Evolutionary conservation across 1,140 invertebrate species (phyloP), one percentile per base, ranked within the genome.

Genomic region (Spodoptera frugiperda): DNA sequence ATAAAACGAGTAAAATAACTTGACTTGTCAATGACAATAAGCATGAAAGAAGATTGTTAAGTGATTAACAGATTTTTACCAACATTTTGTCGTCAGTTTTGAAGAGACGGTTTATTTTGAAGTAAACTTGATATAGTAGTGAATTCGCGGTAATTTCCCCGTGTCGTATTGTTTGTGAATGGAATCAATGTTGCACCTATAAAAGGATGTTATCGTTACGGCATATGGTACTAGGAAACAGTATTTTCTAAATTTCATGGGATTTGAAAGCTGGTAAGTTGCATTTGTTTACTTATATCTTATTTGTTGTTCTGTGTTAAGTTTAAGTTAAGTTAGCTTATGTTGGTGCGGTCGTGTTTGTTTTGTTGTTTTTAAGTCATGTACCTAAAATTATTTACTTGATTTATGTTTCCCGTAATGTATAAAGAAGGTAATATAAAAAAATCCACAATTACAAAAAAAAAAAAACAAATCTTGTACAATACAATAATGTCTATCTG

Each of bases 161-260:
- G 79, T 82, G 70, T 72, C 57, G 57, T 79, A 82, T 81, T 87
- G 82, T 85, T 86, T 81, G 84, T 87, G 83, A 80, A 77, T 80
- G 78, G 61, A 80, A 79, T 68, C 71, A 63, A 79, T 83, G 79
- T 79, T 89, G 78, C 76, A 75, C 25, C 46, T 79, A 82, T 84
- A 71, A 80, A 79, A 87, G 84, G 82, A 89, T 89, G 86, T 84
- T 87, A 80, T 80, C 78, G 75, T 78, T 83, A 55, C 65, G 10
- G 8, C 15, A 53, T 17, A 59, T 14, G 17, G 30, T 72, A 72
- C 70, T 72, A 72, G 39, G 53, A 59, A 72, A 72, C 39, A 59
- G 53, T n/a, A 39, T 46, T 72, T 72, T 46, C 15, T 54, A 53
- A 70, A 70, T 72, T 72, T 57, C 70, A 72, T 72, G 70, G 70